Evolutionary conservation across 2,888 invertebrate genomes (phyloP).

Genomic region (Magallana nippona): DNA sequence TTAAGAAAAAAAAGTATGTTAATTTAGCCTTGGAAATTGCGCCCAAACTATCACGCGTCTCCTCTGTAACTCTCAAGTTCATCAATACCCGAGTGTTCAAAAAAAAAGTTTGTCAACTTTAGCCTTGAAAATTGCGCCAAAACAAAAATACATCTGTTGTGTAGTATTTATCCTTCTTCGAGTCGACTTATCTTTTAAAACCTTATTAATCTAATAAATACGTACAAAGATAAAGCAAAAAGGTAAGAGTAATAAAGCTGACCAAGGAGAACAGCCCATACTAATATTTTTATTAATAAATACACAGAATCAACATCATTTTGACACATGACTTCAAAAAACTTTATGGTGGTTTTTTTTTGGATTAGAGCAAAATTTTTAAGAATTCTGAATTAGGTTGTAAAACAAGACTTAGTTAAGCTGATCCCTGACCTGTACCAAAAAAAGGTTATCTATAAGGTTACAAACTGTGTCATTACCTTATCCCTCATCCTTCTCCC

Average conservation of each 20-base stretch:
- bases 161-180: background rate
- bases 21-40: no score
- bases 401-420: no score
- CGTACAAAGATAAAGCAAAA: background rate
- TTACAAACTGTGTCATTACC: no score
- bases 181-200: background rate
- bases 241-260: background rate
- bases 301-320: conserved; percentile 12
- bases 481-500: no score
- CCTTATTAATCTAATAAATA: background rate
- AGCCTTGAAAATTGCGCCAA: conserved; percentile 3
- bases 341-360: background rate
- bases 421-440: no score
- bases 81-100: background rate
- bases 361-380: background rate
- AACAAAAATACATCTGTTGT: background rate
- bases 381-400: background rate
- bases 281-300: background rate
- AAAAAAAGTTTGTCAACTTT: background rate
- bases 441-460: no score
- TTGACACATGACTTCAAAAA: conserved; percentile 7
- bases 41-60: no score
- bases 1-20: no score
- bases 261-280: background rate
- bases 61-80: no score